Conservation (phyloP, 2,888 invertebrate species). For the Candidula unifasciata region DNA sequence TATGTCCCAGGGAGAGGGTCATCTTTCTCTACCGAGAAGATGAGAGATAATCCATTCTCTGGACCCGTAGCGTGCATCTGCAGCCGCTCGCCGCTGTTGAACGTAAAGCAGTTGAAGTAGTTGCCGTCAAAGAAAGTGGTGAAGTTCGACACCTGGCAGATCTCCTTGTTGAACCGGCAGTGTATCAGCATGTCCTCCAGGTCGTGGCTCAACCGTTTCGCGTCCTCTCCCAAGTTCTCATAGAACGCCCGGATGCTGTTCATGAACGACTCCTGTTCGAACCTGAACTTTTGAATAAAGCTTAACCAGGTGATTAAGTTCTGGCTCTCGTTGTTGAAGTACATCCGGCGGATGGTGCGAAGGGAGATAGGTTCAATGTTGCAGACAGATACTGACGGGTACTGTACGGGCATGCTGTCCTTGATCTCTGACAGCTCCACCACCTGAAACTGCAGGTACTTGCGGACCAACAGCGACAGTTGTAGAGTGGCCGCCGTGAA, state of each 20-base stretch:
- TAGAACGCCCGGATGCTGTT: constrained; percentile 67
- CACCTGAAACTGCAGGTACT: constrained; percentile 70
- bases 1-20: constrained; percentile 69
- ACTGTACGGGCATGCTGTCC: constrained; percentile 73
- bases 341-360: constrained; percentile 60
- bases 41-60: constrained; percentile 72
- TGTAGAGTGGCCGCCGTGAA: constrained; percentile 73
- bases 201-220: constrained; percentile 67
- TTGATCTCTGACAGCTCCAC: constrained; percentile 73
- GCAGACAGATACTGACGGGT: constrained; percentile 73
- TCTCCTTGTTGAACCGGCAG: constrained; percentile 68
- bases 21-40: constrained; percentile 73
- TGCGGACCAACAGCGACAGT: constrained; percentile 69
- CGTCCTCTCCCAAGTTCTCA: constrained; percentile 70
- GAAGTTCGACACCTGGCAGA: constrained; percentile 67
- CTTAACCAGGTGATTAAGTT: constrained; percentile 33
- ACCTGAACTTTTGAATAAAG: constrained; percentile 39
- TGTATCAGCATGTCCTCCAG: constrained; percentile 68
- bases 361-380: constrained; percentile 73
- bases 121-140: constrained; percentile 70
- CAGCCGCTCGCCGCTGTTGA: constrained; percentile 69
- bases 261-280: constrained; percentile 45
- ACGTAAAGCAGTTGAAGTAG: constrained; percentile 75
- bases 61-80: constrained; percentile 74
- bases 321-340: neutral